phyloP scores from a whole-genome alignment of 1,140 invertebrate species.

The Drosophila nasuta region DNA sequence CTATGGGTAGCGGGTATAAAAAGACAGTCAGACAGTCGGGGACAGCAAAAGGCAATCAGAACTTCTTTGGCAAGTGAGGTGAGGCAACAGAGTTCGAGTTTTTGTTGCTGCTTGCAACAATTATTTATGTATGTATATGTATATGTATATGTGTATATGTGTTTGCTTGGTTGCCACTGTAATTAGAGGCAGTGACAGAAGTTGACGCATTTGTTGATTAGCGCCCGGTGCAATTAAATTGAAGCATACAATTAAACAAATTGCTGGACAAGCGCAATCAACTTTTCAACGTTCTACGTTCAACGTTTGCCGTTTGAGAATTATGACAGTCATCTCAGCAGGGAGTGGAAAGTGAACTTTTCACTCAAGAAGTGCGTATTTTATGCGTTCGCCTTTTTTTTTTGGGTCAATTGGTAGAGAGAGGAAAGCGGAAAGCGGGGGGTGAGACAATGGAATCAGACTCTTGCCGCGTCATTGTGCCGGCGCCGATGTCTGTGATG shows the following conservation, averaged over 20 bases:
- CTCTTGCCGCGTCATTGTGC: conserved; percentile 17
- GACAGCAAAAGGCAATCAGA: neutral
- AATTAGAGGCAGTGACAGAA: conserved; percentile 25
- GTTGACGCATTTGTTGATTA: conserved; percentile 55
- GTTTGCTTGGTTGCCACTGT: conserved; percentile 1
- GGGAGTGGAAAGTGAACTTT: neutral
- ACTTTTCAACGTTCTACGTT: conserved; percentile 1
- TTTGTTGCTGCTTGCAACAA: neutral
- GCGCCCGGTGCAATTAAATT: conserved; percentile 48
- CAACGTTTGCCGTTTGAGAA: neutral
- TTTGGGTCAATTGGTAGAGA: conserved; percentile 17
- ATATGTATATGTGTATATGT: neutral
- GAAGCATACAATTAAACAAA: conserved; percentile 58
- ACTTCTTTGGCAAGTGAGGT: conserved; percentile 1
- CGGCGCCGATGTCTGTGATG: conserved; percentile 35
- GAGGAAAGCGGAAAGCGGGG: neutral
- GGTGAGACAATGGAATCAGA: neutral
- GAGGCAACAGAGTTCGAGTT: neutral
- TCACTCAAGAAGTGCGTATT: neutral
- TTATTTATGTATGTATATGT: conserved; percentile 1
- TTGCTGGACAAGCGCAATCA: conserved; percentile 22
- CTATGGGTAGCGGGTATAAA: no score
- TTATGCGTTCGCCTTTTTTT: neutral
- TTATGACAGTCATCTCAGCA: conserved; percentile 15
- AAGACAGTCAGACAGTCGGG: neutral